Percentiles rank a stretch among this genome's conserved stretches.
phyloP scores from a whole-genome alignment of 2,888 invertebrate species.

The Chymomyza fuscimana region DNA sequence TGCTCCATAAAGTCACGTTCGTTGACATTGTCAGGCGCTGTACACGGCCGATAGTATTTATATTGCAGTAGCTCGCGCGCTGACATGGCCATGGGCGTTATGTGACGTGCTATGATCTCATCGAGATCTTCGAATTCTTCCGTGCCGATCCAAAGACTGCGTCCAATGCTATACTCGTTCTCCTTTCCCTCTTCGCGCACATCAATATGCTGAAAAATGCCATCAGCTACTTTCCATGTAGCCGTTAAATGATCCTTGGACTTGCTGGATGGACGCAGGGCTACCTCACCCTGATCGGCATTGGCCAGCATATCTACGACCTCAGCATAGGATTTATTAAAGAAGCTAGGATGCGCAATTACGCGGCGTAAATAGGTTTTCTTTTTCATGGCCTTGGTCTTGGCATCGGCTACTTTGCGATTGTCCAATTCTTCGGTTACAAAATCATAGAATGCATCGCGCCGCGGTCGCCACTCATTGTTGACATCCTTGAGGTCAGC shows the following conservation, averaged over 20 bases:
- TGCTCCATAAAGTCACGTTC: slow-evolving; percentile 85
- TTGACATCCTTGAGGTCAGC: slow-evolving; percentile 95
- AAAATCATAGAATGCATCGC: slow-evolving; percentile 95
- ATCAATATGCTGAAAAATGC: slow-evolving; percentile 97
- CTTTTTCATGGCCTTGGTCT: slow-evolving; percentile 76
- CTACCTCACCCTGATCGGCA: slow-evolving; percentile 98
- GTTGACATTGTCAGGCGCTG: slow-evolving; percentile 90
- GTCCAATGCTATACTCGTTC: slow-evolving; percentile 96
- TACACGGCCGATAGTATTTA: slow-evolving; percentile 90
- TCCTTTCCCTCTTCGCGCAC: slow-evolving; percentile 97
- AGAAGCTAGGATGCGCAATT: slow-evolving; percentile 98
- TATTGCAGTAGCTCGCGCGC: slow-evolving; percentile 94
- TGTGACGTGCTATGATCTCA: slow-evolving; percentile 97
- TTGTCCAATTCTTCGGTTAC: slow-evolving; percentile 90
- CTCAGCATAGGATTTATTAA: slow-evolving; percentile 96
- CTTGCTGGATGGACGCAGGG: slow-evolving; percentile 98
- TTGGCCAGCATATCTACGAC: slow-evolving; percentile 93
- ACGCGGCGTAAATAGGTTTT: slow-evolving; percentile 92
- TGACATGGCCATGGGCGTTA: slow-evolving; percentile 97
- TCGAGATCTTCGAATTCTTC: slow-evolving; percentile 99
- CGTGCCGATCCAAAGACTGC: slow-evolving; percentile 90
- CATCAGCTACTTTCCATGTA: slow-evolving; percentile 98
- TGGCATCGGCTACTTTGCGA: slow-evolving; percentile 88
- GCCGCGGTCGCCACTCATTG: slow-evolving; percentile 93
- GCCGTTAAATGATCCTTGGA: slow-evolving; percentile 97